Base-by-base conservation (phyloP, 2,888 invertebrate species). In the Strigamia maritima region DNA sequence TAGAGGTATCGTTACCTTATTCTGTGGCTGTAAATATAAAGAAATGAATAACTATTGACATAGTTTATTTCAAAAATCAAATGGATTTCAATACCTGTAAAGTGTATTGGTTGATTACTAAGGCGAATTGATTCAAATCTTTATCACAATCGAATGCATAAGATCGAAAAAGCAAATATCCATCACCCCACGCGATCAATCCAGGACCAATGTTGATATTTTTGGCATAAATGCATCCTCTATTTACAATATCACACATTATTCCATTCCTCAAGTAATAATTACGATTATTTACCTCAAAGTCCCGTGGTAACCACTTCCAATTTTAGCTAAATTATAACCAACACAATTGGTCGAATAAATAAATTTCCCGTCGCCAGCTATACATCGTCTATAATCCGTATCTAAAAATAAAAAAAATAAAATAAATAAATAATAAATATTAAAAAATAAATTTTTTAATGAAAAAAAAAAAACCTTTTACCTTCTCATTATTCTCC, bases 261-360 rank as follows among this genome's bases (percentile, higher is more conserved):
- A 19, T 60, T 22, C 0, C 22, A 0, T 2, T 22, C 1, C 4
- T 60, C 60, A 19, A 19, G 0, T 2, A 60, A 60, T 22, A 24
- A 24, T 22, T 12, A 24, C 19, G 10, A 60, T 60, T 3, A 60
- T n/a, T 44, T 82, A 85, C 85, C 86, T 84, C 3, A 86, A 81
- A 8, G 86, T 84, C 4, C 86, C 86, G 82, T 84, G 84, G 1
- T 85, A 82, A 7, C 86, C 86, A 22, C 85, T 83, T 16, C 86
- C 86, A 70, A 86, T 82, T 81, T 86, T 86, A 24, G 85, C 84
- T 6, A 86, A 79, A 6, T 86, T 86, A 80, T 82, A 83, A 0
- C 86, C 86, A 80, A 81, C 81, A 14, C 82, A 81, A 81, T 84
- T 86, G 3, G 85, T 86, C 19, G 84, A 85, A 81, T 83, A 86